phyloP scores from a whole-genome alignment of 2,797 vertebrate genomes.

The Sebastes nivosus region DNA sequence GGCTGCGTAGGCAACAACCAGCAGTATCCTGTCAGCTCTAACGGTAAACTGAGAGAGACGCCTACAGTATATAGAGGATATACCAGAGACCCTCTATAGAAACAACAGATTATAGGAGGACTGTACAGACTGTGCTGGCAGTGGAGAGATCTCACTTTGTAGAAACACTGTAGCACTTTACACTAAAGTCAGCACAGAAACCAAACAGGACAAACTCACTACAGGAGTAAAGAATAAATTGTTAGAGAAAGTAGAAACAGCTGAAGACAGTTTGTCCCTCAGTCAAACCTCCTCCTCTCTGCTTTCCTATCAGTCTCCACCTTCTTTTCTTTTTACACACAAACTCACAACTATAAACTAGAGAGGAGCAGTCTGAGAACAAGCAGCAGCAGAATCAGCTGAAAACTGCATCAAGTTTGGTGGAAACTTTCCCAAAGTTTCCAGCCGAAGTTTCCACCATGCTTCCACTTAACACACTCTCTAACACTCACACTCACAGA shows the following conservation, averaged over 20 bases:
- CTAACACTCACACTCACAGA: not conserved
- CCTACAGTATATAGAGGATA: not conserved
- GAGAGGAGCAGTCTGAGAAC: accelerated
- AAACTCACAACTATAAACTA: not conserved
- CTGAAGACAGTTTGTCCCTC: not conserved
- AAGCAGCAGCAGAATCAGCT: not conserved
- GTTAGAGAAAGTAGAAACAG: not conserved
- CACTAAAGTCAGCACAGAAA: not conserved
- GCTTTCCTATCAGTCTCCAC: not conserved
- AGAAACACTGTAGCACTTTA: not conserved
- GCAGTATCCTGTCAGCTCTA: not conserved
- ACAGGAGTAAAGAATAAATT: not conserved
- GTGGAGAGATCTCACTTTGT: not conserved
- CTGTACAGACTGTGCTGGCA: too few species aligned
- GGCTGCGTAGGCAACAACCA: not conserved
- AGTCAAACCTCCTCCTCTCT: not conserved
- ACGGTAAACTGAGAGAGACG: not conserved
- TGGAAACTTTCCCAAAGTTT: constrained; percentile 25
- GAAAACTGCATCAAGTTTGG: not conserved
- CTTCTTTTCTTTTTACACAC: not conserved
- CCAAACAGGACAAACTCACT: not conserved
- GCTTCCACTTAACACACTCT: not conserved
- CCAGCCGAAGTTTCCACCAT: not conserved
- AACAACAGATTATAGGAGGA: not conserved
- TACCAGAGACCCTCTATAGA: too few species aligned